Evolutionary conservation across 92 coral and sea anemone genomes (phyloP).

Genomic region (Palythoa heliodiscus): DNA sequence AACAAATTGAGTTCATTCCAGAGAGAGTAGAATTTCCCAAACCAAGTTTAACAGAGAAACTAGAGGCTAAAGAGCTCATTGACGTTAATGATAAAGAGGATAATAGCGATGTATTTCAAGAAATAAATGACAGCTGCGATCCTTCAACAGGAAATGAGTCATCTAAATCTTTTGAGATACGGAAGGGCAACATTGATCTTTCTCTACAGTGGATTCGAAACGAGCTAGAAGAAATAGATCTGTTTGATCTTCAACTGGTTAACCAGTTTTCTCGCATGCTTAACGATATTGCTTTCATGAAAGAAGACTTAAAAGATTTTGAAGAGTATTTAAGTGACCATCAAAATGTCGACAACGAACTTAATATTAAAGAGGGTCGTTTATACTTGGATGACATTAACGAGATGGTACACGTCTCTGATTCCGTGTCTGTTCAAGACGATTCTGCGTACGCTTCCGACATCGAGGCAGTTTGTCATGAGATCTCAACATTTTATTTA

Average conservation of each 20-base stretch:
- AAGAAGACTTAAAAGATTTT: slow-evolving; percentile 9
- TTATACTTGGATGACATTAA: slow-evolving; percentile 12
- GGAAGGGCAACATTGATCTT: slow-evolving; percentile 55
- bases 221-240: slow-evolving; percentile 51
- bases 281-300: slow-evolving; percentile 17
- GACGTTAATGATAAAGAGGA: background rate
- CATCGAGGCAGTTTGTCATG: slow-evolving; percentile 21
- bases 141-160: background rate
- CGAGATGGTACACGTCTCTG: background rate
- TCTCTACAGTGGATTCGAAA: slow-evolving; percentile 59
- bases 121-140: too few species aligned
- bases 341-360: background rate
- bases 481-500: slow-evolving; percentile 9
- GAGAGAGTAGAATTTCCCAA: slow-evolving; percentile 3
- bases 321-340: slow-evolving; percentile 34
- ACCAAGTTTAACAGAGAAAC: slow-evolving; percentile 5
- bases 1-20: slow-evolving; percentile 8
- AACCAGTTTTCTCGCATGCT: slow-evolving; percentile 25
- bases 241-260: slow-evolving; percentile 26
- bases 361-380: background rate
- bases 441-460: slow-evolving; percentile 25
- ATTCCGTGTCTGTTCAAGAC: slow-evolving; percentile 18
- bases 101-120: background rate
- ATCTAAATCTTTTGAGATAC: slow-evolving; percentile 29
- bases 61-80: background rate